Conservation (phyloP, 2,888 invertebrate genomes). For the Empis livida region DNA sequence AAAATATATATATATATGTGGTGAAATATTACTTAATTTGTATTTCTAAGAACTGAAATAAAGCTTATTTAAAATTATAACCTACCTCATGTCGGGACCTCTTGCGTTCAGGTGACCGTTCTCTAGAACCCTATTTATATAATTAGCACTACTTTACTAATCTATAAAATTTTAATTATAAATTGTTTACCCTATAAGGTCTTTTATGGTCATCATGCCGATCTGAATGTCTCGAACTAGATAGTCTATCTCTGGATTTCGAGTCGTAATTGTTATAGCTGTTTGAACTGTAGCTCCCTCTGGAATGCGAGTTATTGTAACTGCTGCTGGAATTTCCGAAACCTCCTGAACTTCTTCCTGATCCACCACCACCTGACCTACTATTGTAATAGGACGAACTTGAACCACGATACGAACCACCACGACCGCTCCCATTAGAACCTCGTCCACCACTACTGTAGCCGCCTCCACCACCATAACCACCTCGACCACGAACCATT, state of each 20-base stretch:
- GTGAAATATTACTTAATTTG: background rate
- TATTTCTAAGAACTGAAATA: background rate
- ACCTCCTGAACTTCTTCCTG: slow-evolving; percentile 18
- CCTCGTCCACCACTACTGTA: slow-evolving; percentile 21
- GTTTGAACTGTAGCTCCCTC: slow-evolving; percentile 11
- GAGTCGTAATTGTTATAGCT: slow-evolving; percentile 21
- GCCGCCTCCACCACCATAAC: slow-evolving; percentile 16
- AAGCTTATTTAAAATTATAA: slow-evolving; percentile 4
- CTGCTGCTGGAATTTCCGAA: slow-evolving; percentile 25
- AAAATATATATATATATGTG: too few species aligned
- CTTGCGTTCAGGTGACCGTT: slow-evolving; percentile 31
- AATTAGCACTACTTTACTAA: background rate
- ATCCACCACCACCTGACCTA: slow-evolving; percentile 1
- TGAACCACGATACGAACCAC: slow-evolving; percentile 25
- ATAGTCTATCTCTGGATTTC: slow-evolving; percentile 20
- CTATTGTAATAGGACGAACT: slow-evolving; percentile 20
- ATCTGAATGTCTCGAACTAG: slow-evolving; percentile 22
- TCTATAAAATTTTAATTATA: background rate
- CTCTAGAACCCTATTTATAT: slow-evolving; percentile 28
- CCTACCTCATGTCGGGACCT: slow-evolving; percentile 34
- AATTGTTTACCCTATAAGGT: slow-evolving; percentile 24
- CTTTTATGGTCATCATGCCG: slow-evolving; percentile 27
- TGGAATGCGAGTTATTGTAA: slow-evolving; percentile 13
- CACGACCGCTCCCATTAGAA: slow-evolving; percentile 20
- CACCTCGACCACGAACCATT: slow-evolving; percentile 26